These are phyloP conservation scores for Zaprionus inermis DNA, from an alignment of 1,140 invertebrate species.

Conservation along the genomic window DNA sequence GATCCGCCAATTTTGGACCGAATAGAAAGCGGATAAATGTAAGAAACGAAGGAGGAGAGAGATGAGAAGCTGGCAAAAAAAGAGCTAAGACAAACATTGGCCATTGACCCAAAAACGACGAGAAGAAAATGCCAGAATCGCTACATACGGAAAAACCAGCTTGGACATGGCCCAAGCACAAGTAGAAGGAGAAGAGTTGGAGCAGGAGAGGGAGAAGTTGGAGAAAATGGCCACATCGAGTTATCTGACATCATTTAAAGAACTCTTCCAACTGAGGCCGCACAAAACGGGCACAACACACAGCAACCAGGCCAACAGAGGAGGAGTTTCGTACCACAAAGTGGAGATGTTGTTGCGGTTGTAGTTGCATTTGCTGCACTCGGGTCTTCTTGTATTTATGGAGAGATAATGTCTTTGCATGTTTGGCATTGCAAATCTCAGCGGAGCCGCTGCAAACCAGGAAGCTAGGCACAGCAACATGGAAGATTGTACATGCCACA, in stretches of 20 bases:
- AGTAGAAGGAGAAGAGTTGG: background rate
- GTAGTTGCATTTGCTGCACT: constrained; percentile 23
- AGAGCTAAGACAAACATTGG: constrained; percentile 41
- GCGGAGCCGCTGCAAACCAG: constrained; percentile 49
- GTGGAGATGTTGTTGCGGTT: background rate
- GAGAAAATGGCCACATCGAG: constrained; percentile 21
- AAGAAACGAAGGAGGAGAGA: background rate
- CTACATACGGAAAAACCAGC: constrained; percentile 60
- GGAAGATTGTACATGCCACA: constrained; percentile 27
- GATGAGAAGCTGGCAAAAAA: constrained; percentile 28
- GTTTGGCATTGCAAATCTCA: constrained; percentile 70
- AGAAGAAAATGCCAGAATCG: constrained; percentile 32
- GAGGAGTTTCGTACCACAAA: background rate
- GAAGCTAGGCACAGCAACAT: constrained; percentile 40
- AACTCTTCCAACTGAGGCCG: constrained; percentile 22
- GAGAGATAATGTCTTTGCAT: constrained; percentile 78
- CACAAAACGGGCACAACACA: constrained; percentile 3
- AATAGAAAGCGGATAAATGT: constrained; percentile 17
- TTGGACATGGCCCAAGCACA: background rate
- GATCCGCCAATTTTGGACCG: constrained; percentile 16
- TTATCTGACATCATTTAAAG: constrained; percentile 62
- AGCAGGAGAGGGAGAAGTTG: background rate
- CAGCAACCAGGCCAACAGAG: constrained; percentile 33
- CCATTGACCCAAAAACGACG: constrained; percentile 62
- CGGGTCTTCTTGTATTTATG: constrained; percentile 41